Conservation (phyloP, 2,797 vertebrate genomes). For the Cynopterus sphinx region DNA sequence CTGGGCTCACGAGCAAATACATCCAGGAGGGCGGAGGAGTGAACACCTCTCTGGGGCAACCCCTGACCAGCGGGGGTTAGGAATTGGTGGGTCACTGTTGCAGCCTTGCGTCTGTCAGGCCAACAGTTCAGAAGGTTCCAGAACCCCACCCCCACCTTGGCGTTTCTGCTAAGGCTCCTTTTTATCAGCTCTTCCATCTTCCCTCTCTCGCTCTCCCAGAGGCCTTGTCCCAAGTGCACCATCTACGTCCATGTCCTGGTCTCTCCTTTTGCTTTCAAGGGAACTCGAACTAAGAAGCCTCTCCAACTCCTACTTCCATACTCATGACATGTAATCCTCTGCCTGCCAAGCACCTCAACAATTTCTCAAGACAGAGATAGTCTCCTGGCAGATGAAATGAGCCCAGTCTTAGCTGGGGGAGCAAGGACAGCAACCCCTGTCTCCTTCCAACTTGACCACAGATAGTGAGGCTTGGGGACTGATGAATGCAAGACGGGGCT, state of each 20-base stretch:
- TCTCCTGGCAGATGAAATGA: background rate
- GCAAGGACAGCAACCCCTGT: background rate
- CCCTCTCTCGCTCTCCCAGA: background rate
- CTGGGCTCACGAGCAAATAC: background rate
- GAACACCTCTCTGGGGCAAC: background rate
- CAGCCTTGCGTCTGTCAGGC: background rate
- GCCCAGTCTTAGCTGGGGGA: too few species aligned
- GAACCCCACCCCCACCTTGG: rapidly evolving
- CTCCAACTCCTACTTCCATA: background rate
- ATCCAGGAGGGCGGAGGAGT: too few species aligned
- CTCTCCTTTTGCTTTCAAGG: background rate
- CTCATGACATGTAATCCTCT: background rate
- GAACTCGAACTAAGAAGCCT: background rate
- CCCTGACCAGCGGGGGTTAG: rapidly evolving
- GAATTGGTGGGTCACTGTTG: too few species aligned
- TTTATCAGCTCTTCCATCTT: background rate
- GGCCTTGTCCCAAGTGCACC: background rate
- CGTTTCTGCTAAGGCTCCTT: background rate
- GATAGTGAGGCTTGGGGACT: background rate
- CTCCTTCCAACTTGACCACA: background rate
- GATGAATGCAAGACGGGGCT: background rate
- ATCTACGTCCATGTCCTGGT: too few species aligned
- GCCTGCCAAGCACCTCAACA: background rate
- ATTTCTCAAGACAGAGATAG: background rate
- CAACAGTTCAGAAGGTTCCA: background rate